Evolutionary conservation across 2,113 vertebrate genomes (phyloP), one percentile per base, ranked within the genome.

Genomic region (Ceyx cyanopectus): DNA sequence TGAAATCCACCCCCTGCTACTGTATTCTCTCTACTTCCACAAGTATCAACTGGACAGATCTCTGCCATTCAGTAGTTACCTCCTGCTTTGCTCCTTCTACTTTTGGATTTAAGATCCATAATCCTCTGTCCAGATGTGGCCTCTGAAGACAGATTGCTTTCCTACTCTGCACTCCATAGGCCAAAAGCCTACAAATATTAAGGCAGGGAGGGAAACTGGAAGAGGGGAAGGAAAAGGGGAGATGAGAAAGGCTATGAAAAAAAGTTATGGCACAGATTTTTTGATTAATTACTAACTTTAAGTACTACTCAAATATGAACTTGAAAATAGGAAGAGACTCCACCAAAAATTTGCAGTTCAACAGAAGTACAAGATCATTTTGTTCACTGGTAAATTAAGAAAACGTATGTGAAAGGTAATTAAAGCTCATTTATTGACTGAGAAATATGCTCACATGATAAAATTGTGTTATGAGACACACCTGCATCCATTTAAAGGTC

Each of bases 401-500:
- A 79, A 93, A 91, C 85, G 91, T 78, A 92, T 70, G 58, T 62
- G 50, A 85, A 92, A 92, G 40, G 66, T 57, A 93, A 93, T 89
- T 86, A 86, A 89, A 95, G 30, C 72, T 91, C 67, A 89, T 79
- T 76, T 93, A 76, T 26, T 51, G 61, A 85, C 87, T n/a, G 46
- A 87, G 75, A 94, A 93, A 77, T 92, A 82, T 1, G 14, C 63
- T 93, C 86, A 76, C 63, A 79, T 48, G 75, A 74, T 60, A 85
- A 89, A 93, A 95, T 89, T 63, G 50, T 68, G 18, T n/a, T 86
- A 14, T 40, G 88, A 85, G 78, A 93, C 84, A 94, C 86, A 96
- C 92, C 94, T 95, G 91, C 89, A 95, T 62, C 37, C 81, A 95
- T 79, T 94, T 96, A 92, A 87, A 96, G 91, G 86, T 92, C 89